phyloP scores from a whole-genome alignment of 2,113 vertebrate genomes.

The Ptyas mucosa region DNA sequence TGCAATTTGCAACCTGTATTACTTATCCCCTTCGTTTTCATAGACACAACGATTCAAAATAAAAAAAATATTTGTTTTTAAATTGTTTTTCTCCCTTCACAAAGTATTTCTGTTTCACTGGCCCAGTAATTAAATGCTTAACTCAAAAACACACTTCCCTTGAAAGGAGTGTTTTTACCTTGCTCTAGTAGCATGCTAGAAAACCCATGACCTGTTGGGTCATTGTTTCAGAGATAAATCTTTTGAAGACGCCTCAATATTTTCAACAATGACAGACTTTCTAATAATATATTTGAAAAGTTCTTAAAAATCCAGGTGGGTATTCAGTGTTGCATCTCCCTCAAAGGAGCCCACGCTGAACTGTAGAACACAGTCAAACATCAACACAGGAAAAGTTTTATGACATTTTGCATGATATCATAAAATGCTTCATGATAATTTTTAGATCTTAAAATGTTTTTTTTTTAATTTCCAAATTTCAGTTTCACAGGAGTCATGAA shows the following conservation, averaged over 20 bases:
- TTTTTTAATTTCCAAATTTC: not conserved
- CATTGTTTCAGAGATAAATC: not conserved
- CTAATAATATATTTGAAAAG: not conserved
- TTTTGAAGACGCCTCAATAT: not conserved
- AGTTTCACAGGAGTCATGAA: not conserved
- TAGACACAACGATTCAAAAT: not conserved
- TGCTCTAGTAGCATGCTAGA: not conserved
- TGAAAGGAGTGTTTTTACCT: not conserved
- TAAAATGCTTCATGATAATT: not conserved
- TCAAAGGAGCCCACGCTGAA: not conserved
- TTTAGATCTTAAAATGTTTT: not conserved
- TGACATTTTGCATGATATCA: not conserved
- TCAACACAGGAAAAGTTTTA: not conserved
- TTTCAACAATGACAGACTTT: not conserved
- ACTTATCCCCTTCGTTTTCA: not conserved
- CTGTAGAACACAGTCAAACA: not conserved
- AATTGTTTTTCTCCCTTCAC: not conserved
- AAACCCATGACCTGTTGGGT: not conserved
- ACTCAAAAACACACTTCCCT: not conserved
- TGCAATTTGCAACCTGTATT: not conserved
- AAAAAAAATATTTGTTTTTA: not conserved
- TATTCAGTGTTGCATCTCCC: not conserved
- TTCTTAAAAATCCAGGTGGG: not conserved
- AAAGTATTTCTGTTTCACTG: not conserved
- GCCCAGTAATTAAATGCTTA: not conserved